Base-by-base conservation (phyloP, 1,140 invertebrate species). In the Atta cephalotes region DNA sequence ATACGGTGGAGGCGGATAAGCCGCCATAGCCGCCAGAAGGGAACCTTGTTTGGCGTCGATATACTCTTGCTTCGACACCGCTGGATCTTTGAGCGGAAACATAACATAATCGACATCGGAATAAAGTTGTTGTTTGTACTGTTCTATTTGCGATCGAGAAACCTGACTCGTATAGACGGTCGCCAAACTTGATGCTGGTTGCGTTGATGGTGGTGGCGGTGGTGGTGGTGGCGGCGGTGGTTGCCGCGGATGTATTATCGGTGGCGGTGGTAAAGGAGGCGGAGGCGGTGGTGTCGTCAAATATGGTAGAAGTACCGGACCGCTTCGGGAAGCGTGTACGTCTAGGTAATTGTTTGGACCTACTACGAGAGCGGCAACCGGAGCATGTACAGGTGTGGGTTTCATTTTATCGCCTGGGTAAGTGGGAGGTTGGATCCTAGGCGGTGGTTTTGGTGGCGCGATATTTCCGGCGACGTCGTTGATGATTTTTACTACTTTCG, bases 41-140 rank as follows among this genome's bases (percentile, higher is more conserved):
- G 96, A 97, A 2, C 97, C 97, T 91, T 98, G 96, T 92, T 98
- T 98, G 9, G 97, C 97, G 91, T 98, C 98, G 89, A 98, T 96
- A 94, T 98, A 98, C 92, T 98, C 98, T 93, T 98, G 98, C 93
- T 98, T 97, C 82, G 98, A 98, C 25, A 98, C 96, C 0, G 97
- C 97, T 28, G 98, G 98, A 94, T 98, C 98, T 94, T 98, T 98
- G 68, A 98, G 94, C 0, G 98, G 98, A 92, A 98, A 98, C 93
- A 98, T 98, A 0, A 98, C 98, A 91, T 98, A 98, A 93, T 98
- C 98, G 6, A 98, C 97, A 90, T 98, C 98, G 56, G 98, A 98
- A 89, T 98, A 98, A 21, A 98, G 96, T 91, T 98, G 98, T 90
- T 98, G 97, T 91, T 98, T 97, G 90, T 98, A 98, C 86, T 98